Base-by-base conservation (phyloP, 2,113 vertebrate genomes). In the Myotis yumanensis region DNA sequence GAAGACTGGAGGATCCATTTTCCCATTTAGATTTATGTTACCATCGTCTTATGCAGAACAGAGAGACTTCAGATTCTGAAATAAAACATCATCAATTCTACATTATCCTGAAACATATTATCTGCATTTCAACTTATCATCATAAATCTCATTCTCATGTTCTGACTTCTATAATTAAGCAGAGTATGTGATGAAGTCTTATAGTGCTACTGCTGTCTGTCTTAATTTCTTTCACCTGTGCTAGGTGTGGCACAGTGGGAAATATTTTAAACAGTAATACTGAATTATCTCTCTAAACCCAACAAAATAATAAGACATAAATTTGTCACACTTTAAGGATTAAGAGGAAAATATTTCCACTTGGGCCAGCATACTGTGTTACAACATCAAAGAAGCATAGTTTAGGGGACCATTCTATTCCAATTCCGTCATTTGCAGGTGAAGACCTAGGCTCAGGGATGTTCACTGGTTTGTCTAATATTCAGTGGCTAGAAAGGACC, bases 141-240 rank as follows among this genome's bases (percentile, higher is more conserved):
- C 95, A 79, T 85, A 90, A 82, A 90, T 93, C 81, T 95, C 72
- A 88, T 91, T 94, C 94, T 90, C 59, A 88, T 82, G 77, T 79
- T 95, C 92, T 94, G 76, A 93, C 71, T 96, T 95, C 80, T 96
- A 37, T 96, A 97, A 96, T 96, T 96, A 96, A 90, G 90, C 81
- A 86, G 92, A 92, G 66, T 82, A 86, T 59, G 87, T 90, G 92
- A 96, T 93, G 87, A 88, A 84, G 35, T 79, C 83, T 93, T 84
- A 43, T 1, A 46, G 30, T 43, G 52, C 51, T 82, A 46, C 23
- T 57, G 35, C 54, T 16, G 46, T 80, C 48, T 83, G 81, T 43
- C 68, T 95, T 96, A 93, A 97, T 96, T 96, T 96, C 77, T 95
- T 73, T 96, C 90, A 97, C 94, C 95, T 97, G 94, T 87, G 72